Evolutionary conservation across 2,113 vertebrate species (phyloP).

Genomic region (Etia nguti): DNA sequence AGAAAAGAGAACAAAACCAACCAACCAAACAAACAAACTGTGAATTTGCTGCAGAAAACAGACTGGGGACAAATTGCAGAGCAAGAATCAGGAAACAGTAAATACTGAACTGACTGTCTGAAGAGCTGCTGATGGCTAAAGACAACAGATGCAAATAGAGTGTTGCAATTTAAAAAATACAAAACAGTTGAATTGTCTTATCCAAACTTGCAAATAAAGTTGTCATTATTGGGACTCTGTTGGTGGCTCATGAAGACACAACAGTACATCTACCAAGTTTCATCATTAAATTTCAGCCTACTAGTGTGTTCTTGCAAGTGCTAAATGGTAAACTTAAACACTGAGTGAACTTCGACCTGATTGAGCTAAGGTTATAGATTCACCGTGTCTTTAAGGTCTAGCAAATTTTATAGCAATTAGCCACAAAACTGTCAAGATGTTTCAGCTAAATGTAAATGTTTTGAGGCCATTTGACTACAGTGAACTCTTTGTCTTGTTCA

Average conservation of each 20-base stretch:
- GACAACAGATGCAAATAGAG: not conserved
- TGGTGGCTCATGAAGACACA: not conserved
- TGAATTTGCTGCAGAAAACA: not conserved
- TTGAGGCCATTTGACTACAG: not conserved
- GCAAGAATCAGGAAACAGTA: not conserved
- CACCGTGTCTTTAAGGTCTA: not conserved
- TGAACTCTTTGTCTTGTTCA: not conserved
- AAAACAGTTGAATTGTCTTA: not conserved
- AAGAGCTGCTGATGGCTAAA: not conserved
- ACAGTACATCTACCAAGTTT: not conserved
- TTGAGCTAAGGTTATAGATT: not conserved
- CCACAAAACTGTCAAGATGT: not conserved
- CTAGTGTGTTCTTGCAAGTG: not conserved
- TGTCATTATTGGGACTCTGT: not conserved
- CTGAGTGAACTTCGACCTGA: not conserved
- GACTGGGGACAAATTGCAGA: not conserved
- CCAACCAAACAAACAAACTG: not conserved
- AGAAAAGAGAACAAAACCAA: not conserved
- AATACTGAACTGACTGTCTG: not conserved
- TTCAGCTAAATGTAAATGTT: not conserved
- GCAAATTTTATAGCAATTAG: not conserved
- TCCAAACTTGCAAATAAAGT: not conserved
- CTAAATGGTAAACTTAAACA: not conserved
- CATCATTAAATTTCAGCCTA: not conserved
- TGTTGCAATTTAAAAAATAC: not conserved